Percentiles rank a stretch among this genome's conserved stretches.
Conservation (phyloP, 2,113 vertebrate genomes). For the Corythornis madagascariensis region DNA sequence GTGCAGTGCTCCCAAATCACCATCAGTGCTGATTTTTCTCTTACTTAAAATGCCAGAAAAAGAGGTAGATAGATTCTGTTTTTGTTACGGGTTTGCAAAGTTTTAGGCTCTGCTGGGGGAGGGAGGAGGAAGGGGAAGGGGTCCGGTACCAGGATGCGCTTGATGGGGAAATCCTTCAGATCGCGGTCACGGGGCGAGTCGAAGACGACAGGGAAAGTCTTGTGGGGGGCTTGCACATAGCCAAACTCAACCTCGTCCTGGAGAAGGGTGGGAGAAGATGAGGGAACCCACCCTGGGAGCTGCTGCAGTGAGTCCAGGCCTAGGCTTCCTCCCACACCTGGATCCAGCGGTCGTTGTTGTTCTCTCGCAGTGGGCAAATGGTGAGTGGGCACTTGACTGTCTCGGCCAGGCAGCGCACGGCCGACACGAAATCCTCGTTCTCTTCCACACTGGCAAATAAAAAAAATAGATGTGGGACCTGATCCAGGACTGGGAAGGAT, state of each 20-base stretch:
- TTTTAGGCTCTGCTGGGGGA: not conserved
- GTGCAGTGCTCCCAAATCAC: accelerated
- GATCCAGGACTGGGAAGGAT: not conserved
- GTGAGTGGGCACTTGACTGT: conserved; percentile 76
- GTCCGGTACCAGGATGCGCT: conserved; percentile 77
- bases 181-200: conserved; percentile 86
- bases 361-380: conserved; percentile 72
- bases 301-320: accelerated
- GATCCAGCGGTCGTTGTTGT: conserved; percentile 89
- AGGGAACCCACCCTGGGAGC: accelerated
- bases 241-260: conserved; percentile 96
- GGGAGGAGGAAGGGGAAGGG: not conserved
- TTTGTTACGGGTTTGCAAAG: not conserved
- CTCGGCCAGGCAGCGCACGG: conserved; percentile 66
- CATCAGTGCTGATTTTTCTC: not conserved
- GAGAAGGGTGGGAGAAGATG: not conserved
- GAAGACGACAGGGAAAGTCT: conserved; percentile 87
- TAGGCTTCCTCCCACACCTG: conserved; percentile 61
- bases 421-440: conserved; percentile 79
- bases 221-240: conserved; percentile 88
- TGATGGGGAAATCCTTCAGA: conserved; percentile 80
- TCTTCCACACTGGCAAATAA: not conserved
- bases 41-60: not conserved
- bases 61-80: accelerated
- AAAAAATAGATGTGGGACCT: not conserved